These are phyloP conservation scores for Tamandua tetradactyla DNA, from an alignment of 2,797 vertebrate species.

Conservation along the genomic window DNA sequence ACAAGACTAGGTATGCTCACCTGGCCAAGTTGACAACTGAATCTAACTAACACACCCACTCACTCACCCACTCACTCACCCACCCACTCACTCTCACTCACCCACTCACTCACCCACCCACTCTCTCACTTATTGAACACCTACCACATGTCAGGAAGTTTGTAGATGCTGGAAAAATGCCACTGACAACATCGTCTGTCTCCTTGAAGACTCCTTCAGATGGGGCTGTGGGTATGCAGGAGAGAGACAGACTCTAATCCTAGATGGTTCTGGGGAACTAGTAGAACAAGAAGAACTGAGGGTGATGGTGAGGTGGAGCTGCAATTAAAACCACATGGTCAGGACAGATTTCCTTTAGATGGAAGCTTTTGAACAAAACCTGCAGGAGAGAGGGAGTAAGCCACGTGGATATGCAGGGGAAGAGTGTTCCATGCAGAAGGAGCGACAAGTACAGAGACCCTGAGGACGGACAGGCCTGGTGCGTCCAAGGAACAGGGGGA, in stretches of 20 bases:
- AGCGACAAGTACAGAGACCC: no score
- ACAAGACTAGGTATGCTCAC: no score
- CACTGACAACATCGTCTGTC: background rate
- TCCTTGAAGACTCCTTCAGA: background rate
- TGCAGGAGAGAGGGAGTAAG: background rate
- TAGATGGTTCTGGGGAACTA: fast-evolving
- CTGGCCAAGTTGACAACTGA: no score
- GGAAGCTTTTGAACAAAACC: background rate
- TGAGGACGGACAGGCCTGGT: background rate
- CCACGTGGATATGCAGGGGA: background rate
- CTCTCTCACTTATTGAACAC: background rate
- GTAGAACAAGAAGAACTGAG: background rate
- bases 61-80: no score
- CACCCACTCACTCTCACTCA: background rate
- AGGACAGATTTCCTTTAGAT: background rate
- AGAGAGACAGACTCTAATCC: background rate
- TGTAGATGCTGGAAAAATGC: background rate
- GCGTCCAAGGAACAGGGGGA: background rate
- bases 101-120: no score
- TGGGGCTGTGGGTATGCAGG: background rate
- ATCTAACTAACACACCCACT: no score
- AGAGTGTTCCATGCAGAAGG: background rate
- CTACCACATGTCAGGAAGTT: background rate
- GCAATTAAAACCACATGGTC: no score
- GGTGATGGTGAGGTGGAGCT: background rate